phyloP scores from a whole-genome alignment of 2,797 vertebrate genomes.

The Euthynnus affinis region DNA sequence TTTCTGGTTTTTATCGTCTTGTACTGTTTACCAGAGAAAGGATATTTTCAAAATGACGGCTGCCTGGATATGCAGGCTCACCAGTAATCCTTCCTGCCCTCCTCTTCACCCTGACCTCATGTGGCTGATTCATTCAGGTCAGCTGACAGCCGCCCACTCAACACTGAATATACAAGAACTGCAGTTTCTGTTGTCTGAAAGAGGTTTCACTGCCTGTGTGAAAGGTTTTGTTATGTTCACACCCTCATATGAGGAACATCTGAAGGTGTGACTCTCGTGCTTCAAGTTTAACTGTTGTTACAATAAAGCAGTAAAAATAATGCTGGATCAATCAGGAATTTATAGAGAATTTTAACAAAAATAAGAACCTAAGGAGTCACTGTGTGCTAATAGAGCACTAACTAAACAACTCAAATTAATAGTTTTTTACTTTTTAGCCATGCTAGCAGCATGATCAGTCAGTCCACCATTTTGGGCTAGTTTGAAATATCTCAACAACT shows the following conservation, averaged over 20 bases:
- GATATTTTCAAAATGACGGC: conserved; percentile 1
- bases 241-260: too few relatives aligned
- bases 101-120: conserved; percentile 37
- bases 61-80: conserved; percentile 11
- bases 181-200: neutral
- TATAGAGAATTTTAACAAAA: neutral
- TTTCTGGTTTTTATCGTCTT: neutral
- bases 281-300: too few relatives aligned
- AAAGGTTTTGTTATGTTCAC: neutral
- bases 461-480: too few relatives aligned
- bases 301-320: too few relatives aligned
- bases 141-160: conserved; percentile 57
- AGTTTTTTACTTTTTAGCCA: too few relatives aligned
- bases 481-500: too few relatives aligned
- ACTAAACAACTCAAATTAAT: too few relatives aligned
- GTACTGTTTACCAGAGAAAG: neutral
- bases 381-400: neutral
- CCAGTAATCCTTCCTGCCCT: conserved; percentile 41
- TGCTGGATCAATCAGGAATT: neutral
- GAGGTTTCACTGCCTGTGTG: neutral
- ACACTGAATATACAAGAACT: neutral
- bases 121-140: conserved; percentile 58
- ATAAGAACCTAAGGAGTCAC: neutral
- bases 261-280: too few relatives aligned
- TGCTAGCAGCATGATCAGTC: too few relatives aligned